Evolutionary conservation across 2,113 vertebrate species (phyloP).

Genomic region (Megaleporinus macrocephalus): DNA sequence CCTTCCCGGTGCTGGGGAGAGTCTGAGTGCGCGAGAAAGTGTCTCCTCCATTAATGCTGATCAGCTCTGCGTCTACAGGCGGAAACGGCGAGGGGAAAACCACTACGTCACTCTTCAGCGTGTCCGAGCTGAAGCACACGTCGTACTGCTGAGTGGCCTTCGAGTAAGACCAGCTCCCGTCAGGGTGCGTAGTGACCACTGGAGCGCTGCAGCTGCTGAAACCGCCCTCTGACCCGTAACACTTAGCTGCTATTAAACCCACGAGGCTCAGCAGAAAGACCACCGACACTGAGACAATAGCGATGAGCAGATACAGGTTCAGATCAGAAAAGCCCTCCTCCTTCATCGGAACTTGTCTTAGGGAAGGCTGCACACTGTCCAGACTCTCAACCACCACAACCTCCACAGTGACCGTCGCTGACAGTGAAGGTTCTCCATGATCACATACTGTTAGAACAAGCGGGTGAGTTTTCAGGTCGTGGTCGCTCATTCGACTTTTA

Average conservation of each 20-base stretch:
- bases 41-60: slow-evolving; percentile 48
- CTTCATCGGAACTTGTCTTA: slow-evolving; percentile 67
- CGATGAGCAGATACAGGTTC: slow-evolving; percentile 78
- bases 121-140: slow-evolving; percentile 70
- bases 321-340: slow-evolving; percentile 63
- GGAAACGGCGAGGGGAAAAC: slow-evolving; percentile 31
- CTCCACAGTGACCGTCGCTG: slow-evolving; percentile 73
- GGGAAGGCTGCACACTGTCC: slow-evolving; percentile 66
- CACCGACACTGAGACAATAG: slow-evolving; percentile 74
- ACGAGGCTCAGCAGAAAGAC: slow-evolving; percentile 68
- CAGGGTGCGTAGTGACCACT: slow-evolving; percentile 59
- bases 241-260: slow-evolving; percentile 59
- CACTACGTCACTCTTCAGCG: slow-evolving; percentile 46
- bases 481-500: slow-evolving; percentile 72
- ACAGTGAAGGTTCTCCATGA: slow-evolving; percentile 75
- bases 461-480: slow-evolving; percentile 76
- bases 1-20: not conserved
- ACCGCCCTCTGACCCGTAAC: slow-evolving; percentile 43
- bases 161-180: slow-evolving; percentile 70
- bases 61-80: slow-evolving; percentile 38
- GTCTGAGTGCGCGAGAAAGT: slow-evolving; percentile 55
- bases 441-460: slow-evolving; percentile 78
- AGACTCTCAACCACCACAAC: slow-evolving; percentile 69
- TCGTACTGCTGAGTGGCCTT: slow-evolving; percentile 70
- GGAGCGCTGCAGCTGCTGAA: slow-evolving; percentile 50